Evolutionary conservation across 2,797 vertebrate genomes (phyloP).

Genomic region (Pseudopleuronectes americanus): DNA sequence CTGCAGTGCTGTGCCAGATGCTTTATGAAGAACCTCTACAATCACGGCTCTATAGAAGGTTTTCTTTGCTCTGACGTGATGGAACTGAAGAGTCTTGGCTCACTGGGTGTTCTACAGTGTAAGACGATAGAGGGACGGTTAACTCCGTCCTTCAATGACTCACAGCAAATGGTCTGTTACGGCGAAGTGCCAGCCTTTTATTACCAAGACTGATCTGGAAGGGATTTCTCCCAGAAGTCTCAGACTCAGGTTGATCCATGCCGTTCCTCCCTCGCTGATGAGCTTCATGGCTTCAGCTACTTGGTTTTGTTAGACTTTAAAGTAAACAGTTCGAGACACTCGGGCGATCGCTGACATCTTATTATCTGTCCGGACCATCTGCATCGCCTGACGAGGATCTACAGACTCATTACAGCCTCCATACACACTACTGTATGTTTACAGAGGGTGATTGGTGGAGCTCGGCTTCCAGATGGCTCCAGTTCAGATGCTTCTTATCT

Average conservation of each 20-base stretch:
- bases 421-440: conserved; percentile 76
- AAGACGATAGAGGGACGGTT: not conserved
- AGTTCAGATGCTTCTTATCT: conserved; percentile 53
- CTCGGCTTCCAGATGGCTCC: conserved; percentile 58
- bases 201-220: conserved; percentile 4
- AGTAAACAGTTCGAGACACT: conserved; percentile 35
- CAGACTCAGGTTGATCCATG: too few relatives aligned
- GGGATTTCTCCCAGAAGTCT: conserved; percentile 13
- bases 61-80: conserved; percentile 7
- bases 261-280: not conserved
- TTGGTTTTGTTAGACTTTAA: conserved; percentile 3
- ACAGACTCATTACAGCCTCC: conserved; percentile 58
- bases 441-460: conserved; percentile 61
- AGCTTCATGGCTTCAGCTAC: conserved; percentile 6
- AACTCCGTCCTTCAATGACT: not conserved
- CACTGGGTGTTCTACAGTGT: not conserved
- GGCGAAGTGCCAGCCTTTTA: conserved; percentile 8
- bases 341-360: conserved; percentile 29
- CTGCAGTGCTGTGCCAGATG: conserved; percentile 8
- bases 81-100: conserved; percentile 5
- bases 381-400: conserved; percentile 40
- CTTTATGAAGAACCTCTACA: conserved; percentile 27
- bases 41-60: conserved; percentile 46
- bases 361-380: conserved; percentile 60
- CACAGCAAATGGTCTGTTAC: not conserved